These are phyloP conservation scores for Xiphophorus maculatus DNA, from an alignment of 2,113 vertebrate species.

Conservation along the genomic window DNA sequence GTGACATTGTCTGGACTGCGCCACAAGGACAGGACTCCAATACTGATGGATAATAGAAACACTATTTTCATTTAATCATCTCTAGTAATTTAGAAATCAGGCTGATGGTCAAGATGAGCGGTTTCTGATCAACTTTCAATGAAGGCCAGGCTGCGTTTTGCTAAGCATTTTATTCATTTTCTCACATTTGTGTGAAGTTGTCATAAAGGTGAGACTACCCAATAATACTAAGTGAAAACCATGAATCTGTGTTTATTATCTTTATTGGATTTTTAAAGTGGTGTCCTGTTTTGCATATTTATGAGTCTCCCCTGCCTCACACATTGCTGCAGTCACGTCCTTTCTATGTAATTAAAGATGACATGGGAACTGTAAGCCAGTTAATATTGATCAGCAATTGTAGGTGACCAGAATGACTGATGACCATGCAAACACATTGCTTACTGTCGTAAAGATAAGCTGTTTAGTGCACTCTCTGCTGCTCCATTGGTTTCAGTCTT, in stretches of 20 bases:
- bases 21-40: conserved; percentile 38
- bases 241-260: neutral
- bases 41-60: conserved; percentile 23
- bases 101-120: neutral
- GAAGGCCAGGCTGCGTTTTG: neutral
- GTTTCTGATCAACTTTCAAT: neutral
- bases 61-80: conserved; percentile 2
- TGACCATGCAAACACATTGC: conserved; percentile 10
- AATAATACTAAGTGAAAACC: neutral
- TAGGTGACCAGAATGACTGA: conserved; percentile 10
- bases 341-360: neutral
- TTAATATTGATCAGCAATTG: conserved; percentile 29
- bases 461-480: too few species aligned
- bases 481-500: too few species aligned
- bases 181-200: conserved; percentile 4
- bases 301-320: neutral
- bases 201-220: neutral
- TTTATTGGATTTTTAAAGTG: neutral
- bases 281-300: neutral
- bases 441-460: too few species aligned
- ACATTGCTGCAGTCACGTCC: neutral
- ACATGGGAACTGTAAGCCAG: conserved; percentile 12
- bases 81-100: neutral
- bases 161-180: neutral
- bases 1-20: conserved; percentile 54